Percentiles rank a stretch among this genome's conserved stretches.
phyloP scores from a whole-genome alignment of 2,888 invertebrate species.

The Pristionchus maxplancki region DNA sequence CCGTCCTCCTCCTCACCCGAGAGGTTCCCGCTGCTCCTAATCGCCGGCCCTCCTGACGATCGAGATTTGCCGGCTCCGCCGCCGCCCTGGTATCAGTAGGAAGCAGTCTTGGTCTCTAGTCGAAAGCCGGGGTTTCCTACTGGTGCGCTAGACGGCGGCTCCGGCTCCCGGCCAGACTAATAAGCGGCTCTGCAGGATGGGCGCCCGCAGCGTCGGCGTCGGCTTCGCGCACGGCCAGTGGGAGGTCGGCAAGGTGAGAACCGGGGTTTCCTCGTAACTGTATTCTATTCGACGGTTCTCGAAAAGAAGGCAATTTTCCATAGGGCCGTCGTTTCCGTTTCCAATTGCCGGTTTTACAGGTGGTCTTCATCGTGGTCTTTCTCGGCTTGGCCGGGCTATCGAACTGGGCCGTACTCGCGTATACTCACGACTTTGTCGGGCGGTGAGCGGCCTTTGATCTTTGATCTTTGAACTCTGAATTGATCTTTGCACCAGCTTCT shows the following conservation, averaged over 20 bases:
- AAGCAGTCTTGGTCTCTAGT: background rate
- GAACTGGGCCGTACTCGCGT: conserved; percentile 76
- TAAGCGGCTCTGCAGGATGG: conserved; percentile 48
- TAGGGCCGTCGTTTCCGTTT: background rate
- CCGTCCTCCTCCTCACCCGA: background rate
- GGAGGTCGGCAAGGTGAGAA: conserved; percentile 41
- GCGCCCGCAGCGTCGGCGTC: background rate
- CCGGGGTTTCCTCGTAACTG: no score
- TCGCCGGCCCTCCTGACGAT: background rate
- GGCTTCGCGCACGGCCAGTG: conserved; percentile 9
- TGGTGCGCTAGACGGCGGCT: background rate
- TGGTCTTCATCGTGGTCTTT: conserved; percentile 66
- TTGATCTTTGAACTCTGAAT: conserved; percentile 33
- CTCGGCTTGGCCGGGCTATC: conserved; percentile 70
- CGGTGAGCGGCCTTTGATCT: conserved; percentile 60
- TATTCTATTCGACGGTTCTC: background rate
- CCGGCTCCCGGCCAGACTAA: background rate
- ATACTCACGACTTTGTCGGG: conserved; percentile 76
- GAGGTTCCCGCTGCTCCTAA: background rate
- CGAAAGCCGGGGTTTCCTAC: background rate
- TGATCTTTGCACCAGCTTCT: background rate
- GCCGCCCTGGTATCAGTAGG: conserved; percentile 2
- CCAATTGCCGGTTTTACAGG: conserved; percentile 29
- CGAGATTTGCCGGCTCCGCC: background rate
- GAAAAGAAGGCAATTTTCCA: background rate